Evolutionary conservation across 2,113 vertebrate genomes (phyloP).

Genomic region (Callopanchax toddi): DNA sequence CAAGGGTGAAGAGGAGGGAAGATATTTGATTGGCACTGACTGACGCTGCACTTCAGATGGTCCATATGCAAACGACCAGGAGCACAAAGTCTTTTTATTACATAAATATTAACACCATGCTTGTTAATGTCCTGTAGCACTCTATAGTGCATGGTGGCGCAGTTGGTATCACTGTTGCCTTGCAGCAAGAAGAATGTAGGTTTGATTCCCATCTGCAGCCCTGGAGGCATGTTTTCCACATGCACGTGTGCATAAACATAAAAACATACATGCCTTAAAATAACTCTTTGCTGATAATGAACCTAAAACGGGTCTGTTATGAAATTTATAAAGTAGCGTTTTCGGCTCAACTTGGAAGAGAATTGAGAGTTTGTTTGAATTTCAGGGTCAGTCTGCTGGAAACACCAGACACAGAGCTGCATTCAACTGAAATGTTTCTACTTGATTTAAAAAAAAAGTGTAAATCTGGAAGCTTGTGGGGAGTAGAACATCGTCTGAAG

Average conservation of each 20-base stretch:
- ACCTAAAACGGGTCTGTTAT: not conserved
- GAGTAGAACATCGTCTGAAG: not conserved
- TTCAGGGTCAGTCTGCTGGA: conserved; percentile 16
- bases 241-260: too few species aligned
- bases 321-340: conserved; percentile 18
- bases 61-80: conserved; percentile 20
- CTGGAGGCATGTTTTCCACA: too few species aligned
- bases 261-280: not conserved
- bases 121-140: not conserved
- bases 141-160: too few species aligned
- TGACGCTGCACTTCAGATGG: conserved; percentile 10
- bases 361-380: conserved; percentile 13
- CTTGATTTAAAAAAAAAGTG: not conserved
- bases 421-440: too few species aligned
- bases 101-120: conserved; percentile 17
- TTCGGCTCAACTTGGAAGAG: conserved; percentile 1
- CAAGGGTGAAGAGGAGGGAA: not conserved
- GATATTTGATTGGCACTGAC: conserved; percentile 17
- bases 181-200: too few species aligned
- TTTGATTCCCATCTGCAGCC: too few species aligned
- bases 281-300: not conserved
- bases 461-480: not conserved
- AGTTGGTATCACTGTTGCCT: too few species aligned
- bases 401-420: not conserved
- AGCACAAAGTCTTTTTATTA: conserved; percentile 3